Percentiles rank a stretch among this genome's conserved stretches.
Conservation (phyloP, 2,888 invertebrate genomes). For the Trilocha varians region DNA sequence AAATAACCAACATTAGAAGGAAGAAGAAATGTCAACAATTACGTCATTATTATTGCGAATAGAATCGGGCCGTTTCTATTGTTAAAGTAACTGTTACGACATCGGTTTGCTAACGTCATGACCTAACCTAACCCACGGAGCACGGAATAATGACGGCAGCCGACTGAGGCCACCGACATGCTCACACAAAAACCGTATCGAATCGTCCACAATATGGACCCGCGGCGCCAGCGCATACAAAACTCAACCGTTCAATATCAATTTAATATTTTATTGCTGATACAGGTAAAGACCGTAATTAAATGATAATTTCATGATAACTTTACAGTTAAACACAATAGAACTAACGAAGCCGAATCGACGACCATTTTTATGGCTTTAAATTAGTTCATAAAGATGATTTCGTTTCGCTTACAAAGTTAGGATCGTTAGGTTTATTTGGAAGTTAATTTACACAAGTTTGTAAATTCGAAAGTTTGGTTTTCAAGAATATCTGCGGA, state of each 20-base stretch:
- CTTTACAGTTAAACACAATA: not conserved
- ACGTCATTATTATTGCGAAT: not conserved
- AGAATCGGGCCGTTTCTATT: conserved; percentile 3
- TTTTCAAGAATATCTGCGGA: no score
- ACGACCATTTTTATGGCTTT: not conserved
- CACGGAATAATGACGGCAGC: conserved; percentile 34
- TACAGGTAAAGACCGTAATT: conserved; percentile 1
- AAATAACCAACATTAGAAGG: no score
- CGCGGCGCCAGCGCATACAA: conserved; percentile 22
- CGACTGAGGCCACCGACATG: conserved; percentile 15
- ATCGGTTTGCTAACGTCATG: conserved; percentile 20
- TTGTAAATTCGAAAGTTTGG: no score
- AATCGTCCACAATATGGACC: conserved; percentile 48
- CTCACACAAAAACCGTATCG: conserved; percentile 54
- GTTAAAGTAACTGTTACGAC: conserved; percentile 16
- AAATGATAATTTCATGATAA: not conserved
- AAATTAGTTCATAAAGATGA: not conserved
- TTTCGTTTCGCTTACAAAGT: not conserved
- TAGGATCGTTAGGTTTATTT: not conserved
- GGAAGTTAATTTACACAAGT: no score
- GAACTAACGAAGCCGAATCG: not conserved
- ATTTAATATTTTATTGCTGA: conserved; percentile 3
- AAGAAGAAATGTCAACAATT: no score
- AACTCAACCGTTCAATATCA: conserved; percentile 3
- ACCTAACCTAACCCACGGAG: conserved; percentile 42